A percentile compares a stretch with the other conserved stretches of the same genome.
Evolutionary conservation across 2,113 vertebrate genomes (phyloP).

Genomic region (Pseudorasbora parva): DNA sequence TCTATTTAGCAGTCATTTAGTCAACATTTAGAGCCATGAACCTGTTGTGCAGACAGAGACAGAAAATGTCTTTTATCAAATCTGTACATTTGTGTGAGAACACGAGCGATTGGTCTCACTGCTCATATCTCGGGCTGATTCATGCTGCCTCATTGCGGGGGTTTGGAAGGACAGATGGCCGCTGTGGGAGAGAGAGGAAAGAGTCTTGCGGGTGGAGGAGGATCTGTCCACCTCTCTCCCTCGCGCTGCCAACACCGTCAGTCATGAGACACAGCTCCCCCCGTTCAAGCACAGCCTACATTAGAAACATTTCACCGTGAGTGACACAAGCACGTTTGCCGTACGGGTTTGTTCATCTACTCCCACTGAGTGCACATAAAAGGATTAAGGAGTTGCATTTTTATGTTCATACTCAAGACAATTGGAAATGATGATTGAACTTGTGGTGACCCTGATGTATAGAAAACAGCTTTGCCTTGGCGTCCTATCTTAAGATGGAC

Average conservation of each 20-base stretch:
- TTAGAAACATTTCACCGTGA: background rate
- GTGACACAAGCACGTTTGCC: constrained; percentile 1
- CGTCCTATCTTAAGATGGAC: background rate
- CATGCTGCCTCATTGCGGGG: constrained; percentile 29
- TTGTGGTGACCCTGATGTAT: constrained; percentile 17
- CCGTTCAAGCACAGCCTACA: background rate
- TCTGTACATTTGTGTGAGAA: background rate
- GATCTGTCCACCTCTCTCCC: constrained; percentile 37
- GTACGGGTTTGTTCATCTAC: background rate
- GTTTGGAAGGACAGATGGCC: constrained; percentile 57
- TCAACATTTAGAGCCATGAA: background rate
- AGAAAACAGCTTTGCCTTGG: background rate
- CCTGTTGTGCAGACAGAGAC: background rate
- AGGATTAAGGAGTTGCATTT: constrained; percentile 11
- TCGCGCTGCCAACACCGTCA: background rate
- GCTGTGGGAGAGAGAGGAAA: constrained; percentile 56
- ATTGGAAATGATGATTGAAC: constrained; percentile 23
- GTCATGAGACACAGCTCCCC: constrained; percentile 1
- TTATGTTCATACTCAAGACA: constrained; percentile 22
- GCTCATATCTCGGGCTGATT: constrained; percentile 46
- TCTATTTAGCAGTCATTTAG: background rate
- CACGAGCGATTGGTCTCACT: constrained; percentile 3
- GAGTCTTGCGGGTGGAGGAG: constrained; percentile 52
- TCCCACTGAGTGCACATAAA: constrained; percentile 29
- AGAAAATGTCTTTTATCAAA: background rate